These are phyloP conservation scores for Brachystomella parvula DNA, from an alignment of 1,140 invertebrate genomes.

Conservation along the genomic window DNA sequence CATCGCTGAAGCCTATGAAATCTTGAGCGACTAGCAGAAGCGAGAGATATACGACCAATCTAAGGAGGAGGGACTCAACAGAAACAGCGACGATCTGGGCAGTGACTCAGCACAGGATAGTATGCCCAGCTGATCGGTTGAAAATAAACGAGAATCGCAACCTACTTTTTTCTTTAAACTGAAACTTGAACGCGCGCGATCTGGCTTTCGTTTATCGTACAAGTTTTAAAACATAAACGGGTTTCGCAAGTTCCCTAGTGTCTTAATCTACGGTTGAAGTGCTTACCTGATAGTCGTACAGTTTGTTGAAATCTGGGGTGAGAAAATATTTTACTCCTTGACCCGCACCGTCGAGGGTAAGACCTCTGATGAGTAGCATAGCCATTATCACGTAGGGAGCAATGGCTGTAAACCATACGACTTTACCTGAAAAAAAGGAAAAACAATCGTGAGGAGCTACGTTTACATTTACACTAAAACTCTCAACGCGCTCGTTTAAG, in stretches of 20 bases:
- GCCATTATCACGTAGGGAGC: constrained; percentile 68
- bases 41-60: constrained; percentile 89
- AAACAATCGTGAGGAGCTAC: too few species aligned
- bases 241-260: too few species aligned
- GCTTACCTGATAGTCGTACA: constrained; percentile 44
- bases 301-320: constrained; percentile 44
- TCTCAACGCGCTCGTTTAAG: too few species aligned
- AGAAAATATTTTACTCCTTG: constrained; percentile 47
- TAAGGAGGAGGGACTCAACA: constrained; percentile 93
- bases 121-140: too few species aligned
- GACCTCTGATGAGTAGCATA: constrained; percentile 59
- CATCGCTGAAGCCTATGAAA: constrained; percentile 96
- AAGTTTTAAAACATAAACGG: too few species aligned
- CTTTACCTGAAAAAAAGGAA: constrained; percentile 51
- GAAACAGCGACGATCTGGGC: constrained; percentile 49
- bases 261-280: too few species aligned
- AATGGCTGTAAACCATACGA: constrained; percentile 72
- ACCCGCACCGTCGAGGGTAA: constrained; percentile 51
- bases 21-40: constrained; percentile 91
- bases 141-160: too few species aligned
- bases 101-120: too few species aligned
- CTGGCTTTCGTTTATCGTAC: too few species aligned
- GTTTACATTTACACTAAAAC: too few species aligned
- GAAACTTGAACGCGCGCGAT: too few species aligned
- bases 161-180: too few species aligned